Conservation (phyloP, 2,113 vertebrate genomes). For the Natator depressus region DNA sequence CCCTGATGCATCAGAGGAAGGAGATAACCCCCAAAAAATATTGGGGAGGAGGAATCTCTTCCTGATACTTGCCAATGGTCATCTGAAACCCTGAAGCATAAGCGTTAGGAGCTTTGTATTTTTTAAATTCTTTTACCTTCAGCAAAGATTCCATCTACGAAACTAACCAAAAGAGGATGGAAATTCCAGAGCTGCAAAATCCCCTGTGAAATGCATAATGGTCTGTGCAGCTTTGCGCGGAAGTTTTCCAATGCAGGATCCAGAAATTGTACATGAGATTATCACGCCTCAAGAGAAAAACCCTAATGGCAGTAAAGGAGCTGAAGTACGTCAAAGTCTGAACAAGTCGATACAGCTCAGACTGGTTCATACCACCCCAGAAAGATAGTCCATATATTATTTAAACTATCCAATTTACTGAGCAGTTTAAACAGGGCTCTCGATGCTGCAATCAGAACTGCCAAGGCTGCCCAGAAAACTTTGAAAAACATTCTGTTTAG, state of each 20-base stretch:
- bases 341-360: conserved; percentile 36
- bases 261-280: not conserved
- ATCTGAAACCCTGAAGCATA: not conserved
- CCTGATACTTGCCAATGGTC: not conserved
- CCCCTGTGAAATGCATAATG: not conserved
- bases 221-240: not conserved
- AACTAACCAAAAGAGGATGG: not conserved
- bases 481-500: conserved; percentile 20
- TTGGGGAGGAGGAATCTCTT: not conserved
- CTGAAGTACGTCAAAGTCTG: conserved; percentile 30
- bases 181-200: not conserved
- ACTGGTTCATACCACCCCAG: conserved; percentile 1
- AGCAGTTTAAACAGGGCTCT: conserved; percentile 26
- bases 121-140: not conserved
- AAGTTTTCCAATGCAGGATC: conserved; percentile 22
- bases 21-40: not conserved
- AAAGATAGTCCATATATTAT: conserved; percentile 67
- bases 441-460: conserved; percentile 22
- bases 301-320: conserved; percentile 30
- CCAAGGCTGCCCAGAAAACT: conserved; percentile 48
- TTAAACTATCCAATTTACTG: conserved; percentile 66
- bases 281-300: conserved; percentile 38
- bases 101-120: not conserved
- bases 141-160: not conserved
- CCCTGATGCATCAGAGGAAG: not conserved